A percentile compares a stretch with the other conserved stretches of the same genome.
phyloP scores from a whole-genome alignment of 2,113 vertebrate genomes.

The Pteruthius melanotis region DNA sequence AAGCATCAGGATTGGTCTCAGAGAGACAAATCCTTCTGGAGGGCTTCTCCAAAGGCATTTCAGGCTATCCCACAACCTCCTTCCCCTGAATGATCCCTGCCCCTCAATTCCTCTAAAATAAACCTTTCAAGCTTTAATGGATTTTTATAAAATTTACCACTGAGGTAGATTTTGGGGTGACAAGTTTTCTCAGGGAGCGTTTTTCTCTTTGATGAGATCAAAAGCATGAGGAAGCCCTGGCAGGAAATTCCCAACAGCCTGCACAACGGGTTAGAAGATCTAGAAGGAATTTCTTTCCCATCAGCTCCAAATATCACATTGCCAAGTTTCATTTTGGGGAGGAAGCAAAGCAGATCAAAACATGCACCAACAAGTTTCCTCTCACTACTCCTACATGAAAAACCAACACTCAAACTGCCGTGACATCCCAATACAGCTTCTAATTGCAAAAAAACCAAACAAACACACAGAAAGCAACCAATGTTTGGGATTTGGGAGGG shows the following conservation, averaged over 20 bases:
- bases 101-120: background rate
- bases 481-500: background rate
- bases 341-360: conserved; percentile 1
- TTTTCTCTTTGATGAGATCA: background rate
- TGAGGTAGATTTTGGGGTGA: background rate
- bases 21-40: background rate
- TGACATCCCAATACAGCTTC: background rate
- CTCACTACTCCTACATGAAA: background rate
- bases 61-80: background rate
- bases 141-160: background rate
- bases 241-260: background rate
- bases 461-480: background rate
- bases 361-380: background rate
- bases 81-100: background rate
- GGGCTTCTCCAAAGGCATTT: background rate
- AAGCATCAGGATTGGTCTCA: background rate
- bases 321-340: background rate
- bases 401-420: background rate
- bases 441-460: background rate
- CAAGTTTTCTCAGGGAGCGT: background rate
- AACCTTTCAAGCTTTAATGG: accelerated
- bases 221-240: background rate
- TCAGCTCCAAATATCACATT: background rate
- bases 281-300: background rate
- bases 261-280: background rate